Evolutionary conservation across 2,113 vertebrate species (phyloP).

Genomic region (Tichodroma muraria): DNA sequence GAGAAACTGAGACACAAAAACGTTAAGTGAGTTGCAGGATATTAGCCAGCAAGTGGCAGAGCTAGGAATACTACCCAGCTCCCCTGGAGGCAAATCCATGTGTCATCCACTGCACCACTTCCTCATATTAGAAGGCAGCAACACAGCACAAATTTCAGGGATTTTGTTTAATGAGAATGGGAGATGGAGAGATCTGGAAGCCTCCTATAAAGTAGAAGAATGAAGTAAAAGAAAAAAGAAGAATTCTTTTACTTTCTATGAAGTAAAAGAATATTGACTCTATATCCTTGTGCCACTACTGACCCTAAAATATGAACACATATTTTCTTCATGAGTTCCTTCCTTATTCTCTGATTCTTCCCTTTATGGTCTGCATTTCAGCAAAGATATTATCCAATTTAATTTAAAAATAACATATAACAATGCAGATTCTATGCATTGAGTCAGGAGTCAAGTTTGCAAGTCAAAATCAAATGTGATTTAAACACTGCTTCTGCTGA

Average conservation of each 20-base stretch:
- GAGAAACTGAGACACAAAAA: conserved; percentile 22
- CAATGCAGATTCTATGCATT: neutral
- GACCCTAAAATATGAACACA: neutral
- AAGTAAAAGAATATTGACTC: neutral
- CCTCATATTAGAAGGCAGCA: conserved; percentile 17
- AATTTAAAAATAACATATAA: neutral
- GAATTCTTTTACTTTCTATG: too few species aligned
- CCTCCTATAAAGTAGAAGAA: neutral
- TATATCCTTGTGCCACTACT: neutral
- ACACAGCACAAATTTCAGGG: neutral
- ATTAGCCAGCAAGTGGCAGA: conserved; percentile 27
- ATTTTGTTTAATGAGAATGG: conserved; percentile 30
- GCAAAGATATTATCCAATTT: neutral
- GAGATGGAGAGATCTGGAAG: neutral
- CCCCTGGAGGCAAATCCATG: neutral
- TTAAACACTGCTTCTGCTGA: neutral
- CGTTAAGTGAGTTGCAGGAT: conserved; percentile 5
- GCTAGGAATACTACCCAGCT: conserved; percentile 11
- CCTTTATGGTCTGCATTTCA: too few species aligned
- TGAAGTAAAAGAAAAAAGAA: too few species aligned
- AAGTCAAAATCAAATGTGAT: neutral
- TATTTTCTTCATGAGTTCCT: too few species aligned
- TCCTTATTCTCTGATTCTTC: too few species aligned
- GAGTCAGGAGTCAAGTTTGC: neutral
- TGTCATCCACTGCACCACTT: neutral